Base-by-base conservation (phyloP, 2,113 vertebrate genomes). In the Protomyctophum bolini region DNA sequence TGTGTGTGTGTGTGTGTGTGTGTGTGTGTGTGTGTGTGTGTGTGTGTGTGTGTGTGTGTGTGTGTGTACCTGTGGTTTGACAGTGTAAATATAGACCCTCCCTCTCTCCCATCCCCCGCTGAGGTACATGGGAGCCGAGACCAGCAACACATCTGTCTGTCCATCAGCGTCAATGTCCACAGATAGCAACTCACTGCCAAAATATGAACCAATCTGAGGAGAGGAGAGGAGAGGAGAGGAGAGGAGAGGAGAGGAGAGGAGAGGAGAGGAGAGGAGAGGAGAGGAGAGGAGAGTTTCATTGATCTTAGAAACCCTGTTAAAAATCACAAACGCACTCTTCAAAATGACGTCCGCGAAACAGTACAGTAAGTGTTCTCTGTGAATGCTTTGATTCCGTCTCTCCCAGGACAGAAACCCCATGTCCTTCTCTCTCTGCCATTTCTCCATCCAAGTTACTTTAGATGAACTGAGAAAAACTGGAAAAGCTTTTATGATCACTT, bases 71-170 rank as follows among this genome's bases (percentile, higher is more conserved):
- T 89, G 77, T 75, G 93, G 86, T 9, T 50, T 91, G 2, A 94
- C 82, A 8, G 33, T 10, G 84, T 98, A 99, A 79, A 96, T 45
- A 1, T 97, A 96, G 15, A 99, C 94, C 68, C 80, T 92, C 21
- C 98, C 98, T 59, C 86, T 86, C 87, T 99, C 98, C 68, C 95
- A 88, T 77, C 95, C 95, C 47, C 94, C 89, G 0, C 92, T 94
- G 93, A 97, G 97, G 83, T 88, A 99, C 98, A 98, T 99, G 64
- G 98, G 98, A 0, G 97, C 98, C 1, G 94, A 96, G 73, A 99
- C 96, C 76, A 99, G 83, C 70, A 99, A 86, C 0, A 94, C 50
- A 0, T 99, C 97, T 0, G 95, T 97, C 55, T 93, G 11, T 0
- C 93, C 94, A 0, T 99, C 93, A 0, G 75, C 72, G 0, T 98